phyloP scores from a whole-genome alignment of 2,113 vertebrate genomes.

The Chaenocephalus aceratus region DNA sequence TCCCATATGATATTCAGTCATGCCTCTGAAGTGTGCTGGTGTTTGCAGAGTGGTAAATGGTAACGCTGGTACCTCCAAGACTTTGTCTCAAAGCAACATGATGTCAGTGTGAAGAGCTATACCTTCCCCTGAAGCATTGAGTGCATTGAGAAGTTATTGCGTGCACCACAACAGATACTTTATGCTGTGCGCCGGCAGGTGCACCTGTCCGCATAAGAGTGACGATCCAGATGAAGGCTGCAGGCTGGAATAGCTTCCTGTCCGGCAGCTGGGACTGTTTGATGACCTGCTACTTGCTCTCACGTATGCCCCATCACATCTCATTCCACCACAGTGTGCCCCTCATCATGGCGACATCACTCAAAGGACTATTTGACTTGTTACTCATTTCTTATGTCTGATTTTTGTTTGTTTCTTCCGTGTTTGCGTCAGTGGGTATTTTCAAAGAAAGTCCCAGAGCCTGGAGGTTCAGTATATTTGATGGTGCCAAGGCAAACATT shows the following conservation, averaged over 20 bases:
- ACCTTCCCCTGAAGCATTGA: slow-evolving; percentile 12
- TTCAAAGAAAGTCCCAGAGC: too few relatives aligned
- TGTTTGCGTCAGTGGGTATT: neutral
- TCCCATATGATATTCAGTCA: too few relatives aligned
- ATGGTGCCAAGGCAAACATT: neutral
- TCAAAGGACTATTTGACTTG: neutral
- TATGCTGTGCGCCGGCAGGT: slow-evolving; percentile 17
- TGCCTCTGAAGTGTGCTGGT: too few relatives aligned
- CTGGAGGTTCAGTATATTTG: too few relatives aligned
- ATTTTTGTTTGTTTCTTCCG: neutral
- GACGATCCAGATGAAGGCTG: slow-evolving; percentile 31
- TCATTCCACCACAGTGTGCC: neutral
- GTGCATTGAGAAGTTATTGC: slow-evolving; percentile 25
- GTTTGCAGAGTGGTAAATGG: neutral
- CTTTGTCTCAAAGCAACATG: neutral
- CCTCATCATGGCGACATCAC: neutral
- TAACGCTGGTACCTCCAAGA: too few relatives aligned
- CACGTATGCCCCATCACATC: slow-evolving; percentile 27
- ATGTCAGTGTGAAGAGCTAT: neutral
- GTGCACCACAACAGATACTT: neutral
- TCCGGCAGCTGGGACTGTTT: slow-evolving; percentile 51
- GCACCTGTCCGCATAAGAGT: slow-evolving; percentile 56
- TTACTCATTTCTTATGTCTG: neutral
- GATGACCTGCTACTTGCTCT: slow-evolving; percentile 23
- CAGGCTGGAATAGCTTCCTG: slow-evolving; percentile 59